A percentile compares a stretch with the other conserved stretches of the same genome.
phyloP scores from a whole-genome alignment of 37 sponge, comb jelly and placozoan species.

The Aphrocallistes beatrix region DNA sequence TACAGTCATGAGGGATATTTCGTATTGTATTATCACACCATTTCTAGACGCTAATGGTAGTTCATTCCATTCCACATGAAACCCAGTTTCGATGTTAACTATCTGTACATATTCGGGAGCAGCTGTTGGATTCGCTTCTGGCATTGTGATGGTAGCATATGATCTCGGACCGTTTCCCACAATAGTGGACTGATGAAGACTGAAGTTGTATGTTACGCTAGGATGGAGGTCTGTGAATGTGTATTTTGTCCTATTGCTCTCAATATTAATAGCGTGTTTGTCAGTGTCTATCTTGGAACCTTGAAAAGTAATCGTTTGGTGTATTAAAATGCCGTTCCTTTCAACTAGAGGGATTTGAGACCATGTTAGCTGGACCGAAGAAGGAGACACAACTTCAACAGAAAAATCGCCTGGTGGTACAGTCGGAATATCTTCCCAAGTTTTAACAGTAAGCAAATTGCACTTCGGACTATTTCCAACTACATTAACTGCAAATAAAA shows the following conservation, averaged over 20 bases:
- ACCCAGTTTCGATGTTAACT: background rate
- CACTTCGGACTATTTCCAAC: background rate
- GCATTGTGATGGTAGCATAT: background rate
- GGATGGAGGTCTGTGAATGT: background rate
- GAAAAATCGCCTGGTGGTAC: background rate
- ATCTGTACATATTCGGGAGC: background rate
- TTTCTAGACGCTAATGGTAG: background rate
- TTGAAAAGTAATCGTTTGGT: background rate
- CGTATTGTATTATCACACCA: background rate
- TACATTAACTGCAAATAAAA: background rate
- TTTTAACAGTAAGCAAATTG: background rate
- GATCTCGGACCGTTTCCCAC: constrained; percentile 4
- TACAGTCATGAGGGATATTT: background rate
- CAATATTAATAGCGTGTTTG: background rate
- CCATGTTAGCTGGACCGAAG: background rate
- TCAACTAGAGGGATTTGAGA: background rate
- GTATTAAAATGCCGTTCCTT: background rate
- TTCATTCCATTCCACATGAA: constrained; percentile 17
- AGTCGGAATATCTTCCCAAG: background rate
- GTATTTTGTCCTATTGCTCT: background rate
- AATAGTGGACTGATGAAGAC: background rate
- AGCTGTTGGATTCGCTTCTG: background rate
- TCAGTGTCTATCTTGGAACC: background rate
- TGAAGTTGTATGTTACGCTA: background rate
- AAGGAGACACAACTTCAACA: background rate